Evolutionary conservation across 2,113 vertebrate genomes (phyloP), one percentile per base, ranked within the genome.

Genomic region (Elgaria multicarinata): DNA sequence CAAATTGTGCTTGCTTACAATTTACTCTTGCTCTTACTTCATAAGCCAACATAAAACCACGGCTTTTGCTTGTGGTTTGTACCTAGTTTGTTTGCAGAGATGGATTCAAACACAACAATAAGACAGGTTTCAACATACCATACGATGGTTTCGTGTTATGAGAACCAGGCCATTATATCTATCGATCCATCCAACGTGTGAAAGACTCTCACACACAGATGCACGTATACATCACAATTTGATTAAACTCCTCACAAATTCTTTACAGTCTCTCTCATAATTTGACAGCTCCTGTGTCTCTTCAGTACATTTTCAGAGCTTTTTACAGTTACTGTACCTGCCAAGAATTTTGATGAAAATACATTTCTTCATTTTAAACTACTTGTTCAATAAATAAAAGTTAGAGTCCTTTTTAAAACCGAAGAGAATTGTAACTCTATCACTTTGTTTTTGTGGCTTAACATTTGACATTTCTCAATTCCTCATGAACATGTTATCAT

Each of bases 291-390:
- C 72, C 80, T 36, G 1, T 2, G 58, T 53, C 67, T 85, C 36
- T 85, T 72, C n/a, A 4, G 13, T 67, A 66, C 36, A 20, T 31
- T 13, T 46, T 55, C 31, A 55, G 89, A 53, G 75, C 12, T 74
- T 77, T 50, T 18, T 78, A 13, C 4, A 87, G 26, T 42, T 58
- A 12, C 7, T 82, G 46, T 89, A 58, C 26, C 33, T 50, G 64
- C 86, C 5, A 72, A 75, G 53, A 42, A 58, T 58, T 36, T 58
- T 58, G 69, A 75, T 58, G 24, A 33, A 71, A 76, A 74, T 26
- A 5, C 84, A 31, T 0, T 36, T 13, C 31, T 0, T 50, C 0
- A 6, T 86, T 78, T 77, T 42, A 53, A 76, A 44, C 22, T 66
- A 36, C 10, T 85, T 6, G 16, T 77, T 74, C 24, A 55, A 53